Evolutionary conservation across 2,888 invertebrate species (phyloP), one percentile per base, ranked within the genome.

Genomic region (Acanthococcus lagerstroemiae): DNA sequence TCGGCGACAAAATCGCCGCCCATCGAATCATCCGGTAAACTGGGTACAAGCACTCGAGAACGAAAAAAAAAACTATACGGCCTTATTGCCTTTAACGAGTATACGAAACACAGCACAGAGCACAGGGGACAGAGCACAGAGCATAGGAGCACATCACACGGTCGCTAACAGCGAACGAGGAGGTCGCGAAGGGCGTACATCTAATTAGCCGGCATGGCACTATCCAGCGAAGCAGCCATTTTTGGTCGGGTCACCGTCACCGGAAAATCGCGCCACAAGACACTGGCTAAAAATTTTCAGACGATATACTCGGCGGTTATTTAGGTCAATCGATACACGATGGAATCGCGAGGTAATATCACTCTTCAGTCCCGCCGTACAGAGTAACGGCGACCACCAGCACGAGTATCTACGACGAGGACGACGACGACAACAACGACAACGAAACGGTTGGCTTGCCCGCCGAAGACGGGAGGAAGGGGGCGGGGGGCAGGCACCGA

Each of bases 311-410:
- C 9, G 25, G 15, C 27, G 1, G 4, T 21, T 50, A 61, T 61
- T 61, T 63, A 63, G 63, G 63, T 63, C 63, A 63, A 63, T 63
- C 63, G 63, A 63, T 63, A 63, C 37, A n/a, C n/a, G n/a, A n/a
- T n/a, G 54, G 17, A 48, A 50, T 50, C 50, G 50, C 17, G 50
- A 50, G 21, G 50, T 50, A 9, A 50, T 50, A 50, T 50, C 50
- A 50, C 50, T 50, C 19, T 4, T n/a, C 21, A 50, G 9, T 12
- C 19, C 19, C 19, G 50, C 17, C 17, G 50, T 19, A 7, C 9
- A 37, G 7, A 19, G 21, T 50, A 21, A 50, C 44, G 22, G 12
- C 45, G 56, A 56, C 37, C 12, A 55, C n/a, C n/a, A 55, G 30
- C 15, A 57, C n/a, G 56, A 37, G 19, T 26, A 55, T 25, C 24